Percentiles rank a stretch among this genome's conserved stretches.
These are phyloP conservation scores for Anolis carolinensis DNA, from an alignment of 2,113 vertebrate genomes.

Conservation along the genomic window DNA sequence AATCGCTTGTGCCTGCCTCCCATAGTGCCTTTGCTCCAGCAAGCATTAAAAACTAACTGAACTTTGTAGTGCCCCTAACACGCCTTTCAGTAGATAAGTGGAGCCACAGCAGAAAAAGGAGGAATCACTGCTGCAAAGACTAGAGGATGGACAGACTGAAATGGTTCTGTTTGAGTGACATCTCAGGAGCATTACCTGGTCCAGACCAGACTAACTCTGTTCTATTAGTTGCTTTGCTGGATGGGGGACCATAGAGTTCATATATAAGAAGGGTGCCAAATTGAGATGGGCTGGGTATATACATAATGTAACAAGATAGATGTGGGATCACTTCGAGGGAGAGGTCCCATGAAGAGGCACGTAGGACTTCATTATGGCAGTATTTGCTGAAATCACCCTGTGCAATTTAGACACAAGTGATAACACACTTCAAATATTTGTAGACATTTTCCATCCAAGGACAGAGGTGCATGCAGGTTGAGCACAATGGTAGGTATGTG, in stretches of 20 bases:
- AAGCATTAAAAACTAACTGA: too few relatives aligned
- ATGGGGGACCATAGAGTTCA: background rate
- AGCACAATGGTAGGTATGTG: background rate
- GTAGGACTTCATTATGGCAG: too few relatives aligned
- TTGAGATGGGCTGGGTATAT: background rate
- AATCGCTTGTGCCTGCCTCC: too few relatives aligned
- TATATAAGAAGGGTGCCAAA: background rate
- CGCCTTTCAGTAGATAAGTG: too few relatives aligned
- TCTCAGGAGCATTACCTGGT: too few relatives aligned
- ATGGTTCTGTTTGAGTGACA: too few relatives aligned
- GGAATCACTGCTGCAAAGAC: too few relatives aligned
- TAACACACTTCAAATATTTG: background rate
- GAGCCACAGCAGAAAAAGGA: too few relatives aligned
- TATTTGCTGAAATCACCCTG: background rate
- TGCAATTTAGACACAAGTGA: constrained; percentile 5
- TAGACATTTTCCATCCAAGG: background rate
- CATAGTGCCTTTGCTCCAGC: too few relatives aligned
- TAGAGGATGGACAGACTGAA: too few relatives aligned
- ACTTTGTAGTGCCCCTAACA: too few relatives aligned
- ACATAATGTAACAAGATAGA: background rate
- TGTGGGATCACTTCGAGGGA: background rate
- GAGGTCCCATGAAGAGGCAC: background rate
- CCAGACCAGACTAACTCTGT: too few relatives aligned
- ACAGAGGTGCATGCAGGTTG: background rate
- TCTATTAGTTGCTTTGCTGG: background rate